Conservation (phyloP, 1,140 invertebrate genomes). For the Diabrotica virgifera region DNA sequence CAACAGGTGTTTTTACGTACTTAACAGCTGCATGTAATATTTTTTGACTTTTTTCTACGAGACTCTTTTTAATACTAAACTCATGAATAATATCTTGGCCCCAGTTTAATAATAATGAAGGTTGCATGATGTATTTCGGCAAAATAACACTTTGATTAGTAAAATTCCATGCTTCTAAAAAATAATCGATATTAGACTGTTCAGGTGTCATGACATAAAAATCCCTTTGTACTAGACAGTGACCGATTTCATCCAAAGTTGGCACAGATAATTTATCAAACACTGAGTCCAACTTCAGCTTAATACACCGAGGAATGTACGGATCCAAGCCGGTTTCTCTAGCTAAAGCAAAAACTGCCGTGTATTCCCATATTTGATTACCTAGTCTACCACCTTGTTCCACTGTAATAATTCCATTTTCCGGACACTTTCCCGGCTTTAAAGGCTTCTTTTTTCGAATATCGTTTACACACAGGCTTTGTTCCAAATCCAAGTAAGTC, state of each 20-base stretch:
- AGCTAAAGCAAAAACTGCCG: conserved; percentile 58
- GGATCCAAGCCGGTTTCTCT: conserved; percentile 58
- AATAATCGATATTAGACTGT: conserved; percentile 50
- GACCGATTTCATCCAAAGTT: conserved; percentile 55
- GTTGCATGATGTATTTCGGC: conserved; percentile 56
- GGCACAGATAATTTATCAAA: conserved; percentile 60
- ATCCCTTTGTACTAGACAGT: conserved; percentile 53
- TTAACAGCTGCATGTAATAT: conserved; percentile 47
- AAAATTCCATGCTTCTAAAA: conserved; percentile 57
- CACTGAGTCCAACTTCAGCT: conserved; percentile 52
- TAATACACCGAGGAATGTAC: conserved; percentile 57
- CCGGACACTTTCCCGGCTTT: conserved; percentile 52
- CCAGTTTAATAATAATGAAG: conserved; percentile 57
- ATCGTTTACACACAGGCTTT: conserved; percentile 54
- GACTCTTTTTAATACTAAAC: conserved; percentile 54
- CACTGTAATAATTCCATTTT: conserved; percentile 57
- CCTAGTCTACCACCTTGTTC: conserved; percentile 55
- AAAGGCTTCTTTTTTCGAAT: conserved; percentile 49
- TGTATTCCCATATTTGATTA: conserved; percentile 66
- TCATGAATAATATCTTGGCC: conserved; percentile 57
- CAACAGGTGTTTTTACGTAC: conserved; percentile 39
- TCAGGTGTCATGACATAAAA: neutral
- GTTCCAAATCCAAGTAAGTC: conserved; percentile 52
- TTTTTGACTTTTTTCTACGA: conserved; percentile 50
- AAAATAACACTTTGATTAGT: conserved; percentile 60